Conservation (phyloP, 2,888 invertebrate species). For the Lissocephala sabroskyi region DNA sequence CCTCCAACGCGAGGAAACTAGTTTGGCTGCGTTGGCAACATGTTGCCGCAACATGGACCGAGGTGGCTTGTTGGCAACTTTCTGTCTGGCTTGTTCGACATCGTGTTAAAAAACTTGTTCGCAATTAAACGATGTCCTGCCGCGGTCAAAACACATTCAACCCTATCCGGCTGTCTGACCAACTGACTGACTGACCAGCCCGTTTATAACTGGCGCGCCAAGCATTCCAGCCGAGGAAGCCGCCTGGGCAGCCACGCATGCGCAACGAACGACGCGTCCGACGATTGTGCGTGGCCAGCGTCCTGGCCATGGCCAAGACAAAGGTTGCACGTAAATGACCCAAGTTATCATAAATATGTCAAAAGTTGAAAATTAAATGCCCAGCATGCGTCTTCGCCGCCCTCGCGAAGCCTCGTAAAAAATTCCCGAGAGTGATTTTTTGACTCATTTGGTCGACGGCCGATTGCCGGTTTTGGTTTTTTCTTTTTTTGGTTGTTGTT, state of each 20-base stretch:
- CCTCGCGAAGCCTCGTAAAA: not conserved
- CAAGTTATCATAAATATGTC: conserved; percentile 72
- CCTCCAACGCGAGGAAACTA: conserved; percentile 23
- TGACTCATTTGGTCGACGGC: conserved; percentile 3
- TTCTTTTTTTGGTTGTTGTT: conserved; percentile 11
- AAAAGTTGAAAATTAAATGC: conserved; percentile 70
- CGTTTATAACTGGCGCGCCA: conserved; percentile 23
- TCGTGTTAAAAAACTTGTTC: conserved; percentile 72
- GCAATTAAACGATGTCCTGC: conserved; percentile 72
- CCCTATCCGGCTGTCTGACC: conserved; percentile 49
- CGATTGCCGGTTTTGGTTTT: not conserved
- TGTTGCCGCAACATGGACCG: conserved; percentile 28
- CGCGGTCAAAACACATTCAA: too few relatives aligned
- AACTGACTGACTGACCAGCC: conserved; percentile 32
- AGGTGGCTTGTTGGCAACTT: conserved; percentile 3
- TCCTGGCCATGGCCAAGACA: conserved; percentile 37
- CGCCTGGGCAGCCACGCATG: conserved; percentile 35
- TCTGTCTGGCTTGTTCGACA: conserved; percentile 59
- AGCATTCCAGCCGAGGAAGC: conserved; percentile 14
- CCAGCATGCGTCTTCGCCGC: conserved; percentile 47
- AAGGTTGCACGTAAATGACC: conserved; percentile 72
- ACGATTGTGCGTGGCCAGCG: conserved; percentile 62
- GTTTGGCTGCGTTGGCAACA: conserved; percentile 33
- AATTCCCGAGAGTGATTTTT: not conserved
- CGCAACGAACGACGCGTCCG: conserved; percentile 12